Evolutionary conservation across 2,888 invertebrate genomes (phyloP).

Genomic region (Hirudinaria manillensis): DNA sequence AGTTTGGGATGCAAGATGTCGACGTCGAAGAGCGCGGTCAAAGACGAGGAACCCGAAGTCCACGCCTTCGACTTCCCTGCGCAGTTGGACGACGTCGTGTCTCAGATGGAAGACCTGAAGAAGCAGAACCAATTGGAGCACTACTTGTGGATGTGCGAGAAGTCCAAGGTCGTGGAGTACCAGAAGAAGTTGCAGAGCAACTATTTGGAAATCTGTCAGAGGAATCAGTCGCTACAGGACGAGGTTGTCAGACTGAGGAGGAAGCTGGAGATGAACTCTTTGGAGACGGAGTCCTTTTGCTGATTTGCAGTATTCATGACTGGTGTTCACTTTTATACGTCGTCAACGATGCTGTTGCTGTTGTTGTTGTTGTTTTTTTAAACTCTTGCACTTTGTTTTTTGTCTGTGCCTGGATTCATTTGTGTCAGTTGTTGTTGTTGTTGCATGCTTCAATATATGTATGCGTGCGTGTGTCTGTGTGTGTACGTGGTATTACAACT

Average conservation of each 20-base stretch:
- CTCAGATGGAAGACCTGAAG: constrained; percentile 17
- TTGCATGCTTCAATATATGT: too few relatives aligned
- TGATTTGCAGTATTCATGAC: background rate
- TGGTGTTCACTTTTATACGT: too few relatives aligned
- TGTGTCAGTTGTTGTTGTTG: too few relatives aligned
- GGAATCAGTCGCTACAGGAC: background rate
- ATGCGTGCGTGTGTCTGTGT: too few relatives aligned
- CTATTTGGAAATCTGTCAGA: constrained; percentile 19
- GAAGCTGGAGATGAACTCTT: background rate
- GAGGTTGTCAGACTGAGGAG: constrained; percentile 2
- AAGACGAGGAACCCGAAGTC: background rate
- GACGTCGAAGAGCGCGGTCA: background rate
- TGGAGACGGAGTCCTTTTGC: constrained; percentile 16
- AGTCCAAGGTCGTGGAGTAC: constrained; percentile 10
- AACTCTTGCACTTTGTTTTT: too few relatives aligned
- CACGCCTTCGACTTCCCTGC: background rate
- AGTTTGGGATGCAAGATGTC: background rate
- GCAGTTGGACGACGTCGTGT: background rate
- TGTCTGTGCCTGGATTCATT: too few relatives aligned
- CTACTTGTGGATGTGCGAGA: constrained; percentile 12
- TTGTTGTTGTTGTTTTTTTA: too few relatives aligned
- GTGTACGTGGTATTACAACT: too few relatives aligned
- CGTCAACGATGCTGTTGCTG: too few relatives aligned
- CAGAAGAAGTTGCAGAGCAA: constrained; percentile 13
- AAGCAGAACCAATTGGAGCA: constrained; percentile 11